Base-by-base conservation (phyloP, 2,888 invertebrate species). In the Ectemnius continuus region DNA sequence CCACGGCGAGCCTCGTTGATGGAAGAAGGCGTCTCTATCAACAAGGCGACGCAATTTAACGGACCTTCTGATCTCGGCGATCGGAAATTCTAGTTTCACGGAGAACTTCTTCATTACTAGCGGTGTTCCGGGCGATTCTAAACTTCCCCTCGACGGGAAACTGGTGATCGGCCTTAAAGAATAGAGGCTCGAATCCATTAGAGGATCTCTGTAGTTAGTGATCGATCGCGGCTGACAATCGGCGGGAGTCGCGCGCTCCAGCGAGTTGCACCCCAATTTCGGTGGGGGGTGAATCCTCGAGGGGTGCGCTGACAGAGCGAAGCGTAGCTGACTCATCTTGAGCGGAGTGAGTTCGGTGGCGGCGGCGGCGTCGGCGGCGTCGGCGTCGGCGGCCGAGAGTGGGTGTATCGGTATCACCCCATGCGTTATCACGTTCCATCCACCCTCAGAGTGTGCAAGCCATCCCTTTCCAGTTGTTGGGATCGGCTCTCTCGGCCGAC, bases 391-490 rank as follows among this genome's bases (percentile, higher is more conserved):
- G 11, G 2, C 23, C 23, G 8, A 36, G 36, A 56, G 60, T 52
- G 66, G 66, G 80, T 83, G 85, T 88, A 89, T 89, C 89, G 87
- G 83, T 88, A 87, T 89, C 88, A 79, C 85, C 86, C 88, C 82
- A 85, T 82, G 84, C 82, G 84, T 87, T 88, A 86, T 88, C 87
- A 82, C 85, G 83, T 85, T 82, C 78, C 77, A 76, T 73, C 80
- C 63, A 72, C 59, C 67, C 57, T 16, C 46, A 18, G 36, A 16
- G 16, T 47, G 11, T 64, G 61, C 57, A 36, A 61, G 20, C 58
- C 62, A 62, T 74, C 75, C 59, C 69, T 62, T 58, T 45, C 59
- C 67, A 20, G 13, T 36, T 36, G 36, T 11, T 11, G 36, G 36
- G 6, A 36, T 36, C 36, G 36, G 3, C 23, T 23, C 23, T 23